Conservation (phyloP, 2,113 vertebrate species). For the Leptocoma aspasia region DNA sequence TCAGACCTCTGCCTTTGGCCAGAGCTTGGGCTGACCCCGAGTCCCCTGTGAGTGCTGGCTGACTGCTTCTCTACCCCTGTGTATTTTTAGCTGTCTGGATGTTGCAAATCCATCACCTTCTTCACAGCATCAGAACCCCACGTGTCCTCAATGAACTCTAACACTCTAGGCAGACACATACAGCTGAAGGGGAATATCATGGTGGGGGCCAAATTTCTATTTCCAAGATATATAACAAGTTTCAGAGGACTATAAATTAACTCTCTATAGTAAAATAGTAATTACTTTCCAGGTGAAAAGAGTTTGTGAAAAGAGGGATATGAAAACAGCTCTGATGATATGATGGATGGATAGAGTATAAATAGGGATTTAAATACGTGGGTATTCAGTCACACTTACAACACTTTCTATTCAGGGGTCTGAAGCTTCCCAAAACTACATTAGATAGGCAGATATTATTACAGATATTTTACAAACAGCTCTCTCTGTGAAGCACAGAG, state of each 20-base stretch:
- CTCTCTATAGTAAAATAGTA: background rate
- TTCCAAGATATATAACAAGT: background rate
- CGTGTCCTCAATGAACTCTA: background rate
- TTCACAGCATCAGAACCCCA: background rate
- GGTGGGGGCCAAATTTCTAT: background rate
- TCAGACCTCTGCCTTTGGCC: background rate
- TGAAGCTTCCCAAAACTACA: background rate
- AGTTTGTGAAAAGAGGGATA: background rate
- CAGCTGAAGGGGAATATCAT: background rate
- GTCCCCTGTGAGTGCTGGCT: background rate
- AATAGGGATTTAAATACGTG: background rate
- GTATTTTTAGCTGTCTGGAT: constrained; percentile 31
- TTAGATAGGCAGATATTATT: background rate
- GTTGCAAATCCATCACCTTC: background rate
- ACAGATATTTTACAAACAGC: background rate
- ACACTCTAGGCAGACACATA: background rate
- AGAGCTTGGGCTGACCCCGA: background rate
- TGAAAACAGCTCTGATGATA: background rate
- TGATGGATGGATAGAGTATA: background rate
- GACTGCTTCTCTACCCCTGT: background rate
- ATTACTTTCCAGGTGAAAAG: background rate
- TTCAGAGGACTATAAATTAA: background rate
- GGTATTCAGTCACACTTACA: background rate
- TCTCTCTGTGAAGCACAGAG: background rate
- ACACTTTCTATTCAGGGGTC: background rate